Percentiles rank a stretch among this genome's conserved stretches.
phyloP scores from a whole-genome alignment of 2,888 invertebrate genomes.

The Prosapia bicincta region DNA sequence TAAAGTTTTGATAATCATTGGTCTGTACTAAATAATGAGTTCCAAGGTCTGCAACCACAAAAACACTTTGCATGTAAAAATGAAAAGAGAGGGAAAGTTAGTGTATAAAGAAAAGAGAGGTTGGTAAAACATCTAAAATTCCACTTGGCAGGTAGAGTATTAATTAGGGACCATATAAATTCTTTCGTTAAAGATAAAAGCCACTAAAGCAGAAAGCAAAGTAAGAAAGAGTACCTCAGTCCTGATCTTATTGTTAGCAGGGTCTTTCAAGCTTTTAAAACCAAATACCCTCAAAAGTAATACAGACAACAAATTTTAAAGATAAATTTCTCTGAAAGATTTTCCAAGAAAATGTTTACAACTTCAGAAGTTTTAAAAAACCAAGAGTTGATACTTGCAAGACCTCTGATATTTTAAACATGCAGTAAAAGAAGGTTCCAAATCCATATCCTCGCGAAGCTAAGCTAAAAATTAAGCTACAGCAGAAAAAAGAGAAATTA shows the following conservation, averaged over 20 bases:
- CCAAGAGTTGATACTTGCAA: neutral
- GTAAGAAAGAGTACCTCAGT: constrained; percentile 3
- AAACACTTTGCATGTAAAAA: neutral
- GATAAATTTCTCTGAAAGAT: neutral
- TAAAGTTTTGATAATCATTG: no score
- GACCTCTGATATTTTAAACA: neutral
- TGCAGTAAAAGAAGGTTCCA: neutral
- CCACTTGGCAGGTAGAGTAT: neutral
- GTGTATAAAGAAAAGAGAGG: neutral
- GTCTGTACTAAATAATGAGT: no score
- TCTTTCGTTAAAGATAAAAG: neutral
- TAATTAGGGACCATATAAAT: neutral
- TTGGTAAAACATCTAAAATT: neutral
- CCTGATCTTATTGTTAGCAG: neutral
- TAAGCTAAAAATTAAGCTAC: neutral
- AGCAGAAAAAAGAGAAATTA: neutral
- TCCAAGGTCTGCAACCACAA: no score
- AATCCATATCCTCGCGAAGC: neutral
- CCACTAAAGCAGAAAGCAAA: neutral
- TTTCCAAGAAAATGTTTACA: no score
- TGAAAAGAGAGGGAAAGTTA: neutral
- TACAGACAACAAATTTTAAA: neutral
- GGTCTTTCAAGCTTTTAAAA: neutral
- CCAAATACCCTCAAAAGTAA: neutral
- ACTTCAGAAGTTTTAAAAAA: neutral